Base-by-base conservation (phyloP, 1,140 invertebrate species). In the Drosophila repletoides region DNA sequence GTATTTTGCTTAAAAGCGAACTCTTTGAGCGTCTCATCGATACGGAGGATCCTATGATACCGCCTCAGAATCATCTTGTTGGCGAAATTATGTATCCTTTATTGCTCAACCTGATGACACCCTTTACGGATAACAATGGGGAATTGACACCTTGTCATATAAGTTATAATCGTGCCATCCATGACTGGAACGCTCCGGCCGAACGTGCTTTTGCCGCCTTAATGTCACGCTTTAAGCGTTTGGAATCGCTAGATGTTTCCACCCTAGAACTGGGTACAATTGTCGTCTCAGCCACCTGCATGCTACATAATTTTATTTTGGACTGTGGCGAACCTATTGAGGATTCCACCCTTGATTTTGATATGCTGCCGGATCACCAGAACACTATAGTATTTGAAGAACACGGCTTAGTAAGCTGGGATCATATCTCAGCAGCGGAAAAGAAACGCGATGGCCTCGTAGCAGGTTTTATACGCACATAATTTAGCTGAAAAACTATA, bases 231-330 rank as follows among this genome's bases (percentile, higher is more conserved):
- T 73, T 73, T 34, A 29, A 15, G 12, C 71, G 71, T 1, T 17
- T 73, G 7, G 12, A 65, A 5, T 36, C 40, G 0, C 15, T 73
- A 0, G 66, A 73, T 7, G 53, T 73, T 3, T 26, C 31, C 5
- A 52, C 51, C 4, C n/a, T 73, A 2, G 60, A 65, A 4, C 14
- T 70, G 24, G 66, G 31, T 14, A 40, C 29, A 7, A 53, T 41
- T 29, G 53, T 73, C 0, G 28, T 73, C 17, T 53, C 67, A 1
- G 71, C 67, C 12, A 31, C 51, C 3, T 70, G 59, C 17, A 73
- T 73, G 66, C 28, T 73, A n/a, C 71, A 73, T 17, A 73, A 73
- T 31, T 73, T 73, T 24, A 72, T 72, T 17, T 22, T 70, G 7
- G 52, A 70, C 2, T 72, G 59, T 19, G 59, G 46, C 2, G 70